phyloP scores from a whole-genome alignment of 2,888 invertebrate species.

The Byasa hedistus region DNA sequence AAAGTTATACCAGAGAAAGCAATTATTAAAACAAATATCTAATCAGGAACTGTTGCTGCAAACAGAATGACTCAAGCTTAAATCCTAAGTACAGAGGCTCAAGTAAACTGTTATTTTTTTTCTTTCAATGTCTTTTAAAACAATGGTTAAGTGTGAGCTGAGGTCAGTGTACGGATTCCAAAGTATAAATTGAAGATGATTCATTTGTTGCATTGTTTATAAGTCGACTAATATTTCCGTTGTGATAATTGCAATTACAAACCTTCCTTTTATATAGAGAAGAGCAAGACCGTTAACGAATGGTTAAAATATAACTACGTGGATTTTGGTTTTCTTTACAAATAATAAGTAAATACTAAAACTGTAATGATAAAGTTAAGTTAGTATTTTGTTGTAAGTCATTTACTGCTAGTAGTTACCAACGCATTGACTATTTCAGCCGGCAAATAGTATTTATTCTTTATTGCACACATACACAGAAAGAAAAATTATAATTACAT shows the following conservation, averaged over 20 bases:
- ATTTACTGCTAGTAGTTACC: too few species aligned
- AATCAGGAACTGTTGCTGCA: background rate
- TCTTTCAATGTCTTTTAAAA: slow-evolving; percentile 4
- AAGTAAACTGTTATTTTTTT: background rate
- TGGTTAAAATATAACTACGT: background rate
- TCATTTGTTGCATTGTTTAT: slow-evolving; percentile 17
- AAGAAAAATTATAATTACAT: too few species aligned
- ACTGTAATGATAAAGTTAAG: too few species aligned
- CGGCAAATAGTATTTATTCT: too few species aligned
- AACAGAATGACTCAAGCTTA: background rate
- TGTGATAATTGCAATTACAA: background rate
- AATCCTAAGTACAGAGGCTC: background rate
- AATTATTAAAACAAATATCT: background rate
- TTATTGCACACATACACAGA: too few species aligned
- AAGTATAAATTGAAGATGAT: slow-evolving; percentile 1
- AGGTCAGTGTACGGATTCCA: slow-evolving; percentile 15
- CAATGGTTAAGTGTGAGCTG: slow-evolving; percentile 7
- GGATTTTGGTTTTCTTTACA: too few species aligned
- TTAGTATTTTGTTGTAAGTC: too few species aligned
- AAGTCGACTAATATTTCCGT: slow-evolving; percentile 1
- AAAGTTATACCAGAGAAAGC: background rate
- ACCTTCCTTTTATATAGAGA: background rate
- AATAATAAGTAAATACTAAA: too few species aligned
- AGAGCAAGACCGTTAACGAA: too few species aligned
- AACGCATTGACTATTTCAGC: too few species aligned